Evolutionary conservation across 2,888 invertebrate species (phyloP).

Genomic region (Ligdia adustata): DNA sequence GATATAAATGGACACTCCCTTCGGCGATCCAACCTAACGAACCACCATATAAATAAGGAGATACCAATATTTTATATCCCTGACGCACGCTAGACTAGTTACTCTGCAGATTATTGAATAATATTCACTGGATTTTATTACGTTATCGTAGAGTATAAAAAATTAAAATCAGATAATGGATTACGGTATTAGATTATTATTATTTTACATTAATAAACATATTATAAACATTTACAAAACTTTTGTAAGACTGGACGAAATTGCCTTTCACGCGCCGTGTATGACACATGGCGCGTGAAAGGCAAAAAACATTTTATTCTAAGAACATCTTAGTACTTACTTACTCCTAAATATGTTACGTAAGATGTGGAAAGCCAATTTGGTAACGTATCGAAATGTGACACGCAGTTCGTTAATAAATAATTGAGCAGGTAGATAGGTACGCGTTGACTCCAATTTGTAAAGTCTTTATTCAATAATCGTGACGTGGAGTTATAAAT

Average conservation of each 20-base stretch:
- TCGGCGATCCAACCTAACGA: constrained; percentile 81
- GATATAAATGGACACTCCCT: constrained; percentile 80
- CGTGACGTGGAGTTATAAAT: constrained; percentile 79
- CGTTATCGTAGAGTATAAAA: too few relatives aligned
- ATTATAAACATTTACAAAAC: too few relatives aligned
- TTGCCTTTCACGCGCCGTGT: constrained; percentile 25
- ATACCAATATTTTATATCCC: constrained; percentile 70
- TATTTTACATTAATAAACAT: too few relatives aligned
- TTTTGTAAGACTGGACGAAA: too few relatives aligned
- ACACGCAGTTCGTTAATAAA: constrained; percentile 45
- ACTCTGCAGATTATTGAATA: constrained; percentile 46
- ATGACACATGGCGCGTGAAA: too few relatives aligned
- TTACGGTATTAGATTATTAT: too few relatives aligned
- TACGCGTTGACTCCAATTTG: constrained; percentile 66
- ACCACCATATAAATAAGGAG: constrained; percentile 78
- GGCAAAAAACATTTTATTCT: too few relatives aligned
- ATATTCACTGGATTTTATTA: constrained; percentile 43
- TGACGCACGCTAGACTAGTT: constrained; percentile 56
- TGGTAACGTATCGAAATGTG: constrained; percentile 43
- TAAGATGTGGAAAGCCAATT: constrained; percentile 37
- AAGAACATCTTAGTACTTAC: too few relatives aligned
- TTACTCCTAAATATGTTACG: too few relatives aligned
- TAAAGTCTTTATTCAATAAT: constrained; percentile 78
- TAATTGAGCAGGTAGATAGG: constrained; percentile 55
- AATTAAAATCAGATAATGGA: too few relatives aligned